phyloP scores from a whole-genome alignment of 2,113 vertebrate species.

The Ifrita kowaldi region DNA sequence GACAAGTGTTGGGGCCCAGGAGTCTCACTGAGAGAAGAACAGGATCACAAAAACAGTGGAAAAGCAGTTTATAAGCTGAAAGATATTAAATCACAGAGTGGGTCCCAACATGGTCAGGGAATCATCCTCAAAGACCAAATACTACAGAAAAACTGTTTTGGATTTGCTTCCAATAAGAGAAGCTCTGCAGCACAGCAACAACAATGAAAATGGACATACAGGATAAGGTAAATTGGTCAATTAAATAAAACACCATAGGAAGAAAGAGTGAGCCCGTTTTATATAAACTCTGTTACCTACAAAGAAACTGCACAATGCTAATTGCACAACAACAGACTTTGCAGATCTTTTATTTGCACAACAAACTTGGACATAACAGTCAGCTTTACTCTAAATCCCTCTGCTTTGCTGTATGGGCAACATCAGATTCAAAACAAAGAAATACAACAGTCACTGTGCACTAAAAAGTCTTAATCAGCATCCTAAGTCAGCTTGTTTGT shows the following conservation, averaged over 20 bases:
- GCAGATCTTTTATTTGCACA: slow-evolving; percentile 29
- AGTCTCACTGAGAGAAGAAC: background rate
- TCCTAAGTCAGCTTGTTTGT: slow-evolving; percentile 5
- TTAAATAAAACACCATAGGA: background rate
- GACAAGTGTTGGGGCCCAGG: background rate
- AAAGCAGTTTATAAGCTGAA: background rate
- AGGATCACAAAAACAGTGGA: background rate
- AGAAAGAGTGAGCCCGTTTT: background rate
- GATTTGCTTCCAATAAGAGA: background rate
- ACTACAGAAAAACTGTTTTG: background rate
- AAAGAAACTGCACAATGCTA: background rate
- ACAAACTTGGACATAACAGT: background rate
- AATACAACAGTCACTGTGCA: background rate
- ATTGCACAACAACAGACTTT: background rate
- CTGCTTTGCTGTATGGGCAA: background rate
- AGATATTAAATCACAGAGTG: background rate
- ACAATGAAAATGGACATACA: background rate
- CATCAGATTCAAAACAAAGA: slow-evolving; percentile 30
- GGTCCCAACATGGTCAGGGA: background rate
- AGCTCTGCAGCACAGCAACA: background rate
- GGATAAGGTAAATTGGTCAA: background rate
- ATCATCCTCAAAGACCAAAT: background rate
- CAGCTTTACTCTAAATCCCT: slow-evolving; percentile 38
- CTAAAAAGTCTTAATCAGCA: slow-evolving; percentile 36
- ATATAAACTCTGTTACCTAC: background rate